These are phyloP conservation scores for Syrmaticus mikado DNA, from an alignment of 2,113 vertebrate species.

Conservation along the genomic window DNA sequence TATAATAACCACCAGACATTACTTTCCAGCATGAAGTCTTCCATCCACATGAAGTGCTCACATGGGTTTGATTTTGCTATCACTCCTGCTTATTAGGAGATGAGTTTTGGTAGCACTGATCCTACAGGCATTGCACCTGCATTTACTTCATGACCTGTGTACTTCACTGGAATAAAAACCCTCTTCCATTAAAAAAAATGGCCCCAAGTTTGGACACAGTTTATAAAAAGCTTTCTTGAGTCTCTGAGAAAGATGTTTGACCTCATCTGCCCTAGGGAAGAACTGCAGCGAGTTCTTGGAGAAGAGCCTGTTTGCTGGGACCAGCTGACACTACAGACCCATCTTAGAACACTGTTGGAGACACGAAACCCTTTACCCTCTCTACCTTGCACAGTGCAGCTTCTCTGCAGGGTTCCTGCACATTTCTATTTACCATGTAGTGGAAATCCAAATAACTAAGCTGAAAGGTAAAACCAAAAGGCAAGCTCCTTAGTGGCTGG, in stretches of 20 bases:
- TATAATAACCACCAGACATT: rapidly evolving
- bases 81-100: neutral
- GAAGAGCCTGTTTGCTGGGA: neutral
- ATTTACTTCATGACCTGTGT: neutral
- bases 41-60: neutral
- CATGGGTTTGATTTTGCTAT: neutral
- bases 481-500: neutral
- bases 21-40: neutral
- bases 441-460: neutral
- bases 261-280: neutral
- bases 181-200: neutral
- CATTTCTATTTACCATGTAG: neutral
- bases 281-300: neutral
- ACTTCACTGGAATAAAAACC: neutral
- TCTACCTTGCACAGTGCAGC: neutral
- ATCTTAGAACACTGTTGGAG: neutral
- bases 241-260: neutral
- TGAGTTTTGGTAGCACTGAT: neutral
- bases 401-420: neutral
- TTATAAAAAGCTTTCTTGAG: neutral
- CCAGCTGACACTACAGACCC: too few species aligned
- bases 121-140: neutral
- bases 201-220: neutral
- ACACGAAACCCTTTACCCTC: neutral
- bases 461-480: neutral